Evolutionary conservation across 1,140 invertebrate genomes (phyloP).

Genomic region (Muscidifurax raptorellus): DNA sequence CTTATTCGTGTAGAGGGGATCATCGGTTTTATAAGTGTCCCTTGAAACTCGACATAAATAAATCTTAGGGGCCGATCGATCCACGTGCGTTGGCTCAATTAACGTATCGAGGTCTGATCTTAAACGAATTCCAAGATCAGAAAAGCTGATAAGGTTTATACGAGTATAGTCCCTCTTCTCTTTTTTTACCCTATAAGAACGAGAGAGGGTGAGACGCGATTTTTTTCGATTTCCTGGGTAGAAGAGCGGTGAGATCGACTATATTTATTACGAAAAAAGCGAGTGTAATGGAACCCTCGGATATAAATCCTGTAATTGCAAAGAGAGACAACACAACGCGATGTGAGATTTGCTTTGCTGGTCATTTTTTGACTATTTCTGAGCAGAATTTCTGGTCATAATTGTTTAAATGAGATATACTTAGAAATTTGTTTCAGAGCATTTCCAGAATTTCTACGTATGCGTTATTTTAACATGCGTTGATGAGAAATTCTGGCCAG

Average conservation of each 20-base stretch:
- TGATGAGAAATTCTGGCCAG: too few species aligned
- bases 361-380: too few species aligned
- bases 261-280: not conserved
- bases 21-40: too few species aligned
- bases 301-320: too few species aligned
- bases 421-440: too few species aligned
- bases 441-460: too few species aligned
- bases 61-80: not conserved
- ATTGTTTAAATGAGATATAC: too few species aligned
- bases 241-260: not conserved
- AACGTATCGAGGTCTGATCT: not conserved
- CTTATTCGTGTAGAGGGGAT: too few species aligned
- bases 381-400: too few species aligned
- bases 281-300: not conserved
- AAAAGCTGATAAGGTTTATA: slow-evolving; percentile 30
- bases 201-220: not conserved
- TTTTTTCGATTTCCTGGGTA: not conserved
- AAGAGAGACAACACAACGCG: too few species aligned
- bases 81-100: not conserved
- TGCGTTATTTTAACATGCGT: too few species aligned
- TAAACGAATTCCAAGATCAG: slow-evolving; percentile 20
- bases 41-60: too few species aligned
- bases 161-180: not conserved
- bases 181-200: not conserved
- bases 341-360: not conserved